Evolutionary conservation across 92 coral and sea anemone species (phyloP).

Genomic region (Virgularia gustaviana): DNA sequence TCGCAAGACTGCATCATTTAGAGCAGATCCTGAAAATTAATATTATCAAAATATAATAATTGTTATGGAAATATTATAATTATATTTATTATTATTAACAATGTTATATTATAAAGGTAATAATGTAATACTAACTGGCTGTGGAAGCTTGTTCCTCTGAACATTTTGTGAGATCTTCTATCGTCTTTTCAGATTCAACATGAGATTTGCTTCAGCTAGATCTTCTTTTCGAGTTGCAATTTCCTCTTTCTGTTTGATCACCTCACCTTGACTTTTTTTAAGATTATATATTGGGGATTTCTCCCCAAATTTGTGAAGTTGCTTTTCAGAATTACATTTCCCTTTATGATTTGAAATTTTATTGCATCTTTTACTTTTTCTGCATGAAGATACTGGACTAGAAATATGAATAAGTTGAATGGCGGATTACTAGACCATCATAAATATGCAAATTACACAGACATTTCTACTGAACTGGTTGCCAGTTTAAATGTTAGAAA

Average conservation of each 20-base stretch:
- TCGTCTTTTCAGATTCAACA: neutral
- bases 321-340: constrained; percentile 6
- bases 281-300: neutral
- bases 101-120: too few species aligned
- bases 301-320: neutral
- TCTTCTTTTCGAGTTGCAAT: neutral
- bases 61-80: too few species aligned
- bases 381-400: constrained; percentile 1
- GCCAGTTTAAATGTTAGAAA: too few species aligned
- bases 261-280: neutral
- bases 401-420: neutral
- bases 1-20: too few species aligned
- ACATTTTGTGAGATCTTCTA: neutral
- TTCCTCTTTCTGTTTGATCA: neutral
- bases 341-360: neutral
- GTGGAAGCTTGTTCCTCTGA: neutral
- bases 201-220: neutral
- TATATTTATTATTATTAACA: too few species aligned
- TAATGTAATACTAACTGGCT: neutral
- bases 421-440: neutral
- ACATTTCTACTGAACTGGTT: neutral
- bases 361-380: constrained; percentile 4
- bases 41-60: too few species aligned
- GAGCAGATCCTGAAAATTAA: too few species aligned
- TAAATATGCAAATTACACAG: neutral